phyloP scores from a whole-genome alignment of 2,797 vertebrate species.

The Melanogrammus aeglefinus region DNA sequence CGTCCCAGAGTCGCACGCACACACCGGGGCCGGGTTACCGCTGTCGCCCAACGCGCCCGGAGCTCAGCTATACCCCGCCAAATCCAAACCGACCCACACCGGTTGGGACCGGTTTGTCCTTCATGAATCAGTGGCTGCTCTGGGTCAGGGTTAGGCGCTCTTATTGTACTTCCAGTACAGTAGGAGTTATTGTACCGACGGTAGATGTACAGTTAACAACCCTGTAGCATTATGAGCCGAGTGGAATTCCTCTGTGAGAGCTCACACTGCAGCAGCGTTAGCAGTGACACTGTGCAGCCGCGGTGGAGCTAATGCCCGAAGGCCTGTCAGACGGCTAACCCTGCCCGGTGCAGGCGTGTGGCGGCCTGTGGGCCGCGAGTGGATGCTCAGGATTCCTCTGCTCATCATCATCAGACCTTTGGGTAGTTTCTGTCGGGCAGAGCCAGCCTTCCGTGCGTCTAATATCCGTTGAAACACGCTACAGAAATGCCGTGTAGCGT shows the following conservation, averaged over 20 bases:
- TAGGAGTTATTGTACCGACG: not conserved
- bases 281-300: not conserved
- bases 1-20: conserved; percentile 42
- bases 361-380: not conserved
- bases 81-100: conserved; percentile 54
- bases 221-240: not conserved
- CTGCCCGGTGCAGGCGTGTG: not conserved
- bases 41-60: conserved; percentile 23
- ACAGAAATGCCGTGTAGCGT: not conserved
- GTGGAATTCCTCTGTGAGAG: not conserved
- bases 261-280: not conserved
- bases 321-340: not conserved
- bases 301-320: not conserved
- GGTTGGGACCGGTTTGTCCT: conserved; percentile 46
- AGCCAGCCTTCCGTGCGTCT: not conserved
- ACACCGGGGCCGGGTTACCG: conserved; percentile 39
- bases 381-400: not conserved
- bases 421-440: not conserved
- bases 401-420: not conserved
- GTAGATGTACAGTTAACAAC: not conserved
- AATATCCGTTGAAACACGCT: not conserved
- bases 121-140: conserved; percentile 35
- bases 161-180: not conserved
- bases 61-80: conserved; percentile 50
- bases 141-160: conserved; percentile 22